These are phyloP conservation scores for Pterostichus niger DNA, from an alignment of 2,888 invertebrate species.

Conservation along the genomic window DNA sequence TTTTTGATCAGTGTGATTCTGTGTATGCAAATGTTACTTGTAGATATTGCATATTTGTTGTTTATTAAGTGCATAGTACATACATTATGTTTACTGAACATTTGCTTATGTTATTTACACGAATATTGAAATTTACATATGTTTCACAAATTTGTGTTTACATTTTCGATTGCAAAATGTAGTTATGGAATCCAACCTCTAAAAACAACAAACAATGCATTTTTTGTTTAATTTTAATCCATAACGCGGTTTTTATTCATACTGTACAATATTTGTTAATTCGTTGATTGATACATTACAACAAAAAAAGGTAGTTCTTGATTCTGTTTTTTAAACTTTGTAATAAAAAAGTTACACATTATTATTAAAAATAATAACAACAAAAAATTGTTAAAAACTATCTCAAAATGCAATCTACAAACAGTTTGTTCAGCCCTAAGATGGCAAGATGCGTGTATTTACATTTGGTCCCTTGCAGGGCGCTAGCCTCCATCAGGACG, in stretches of 20 bases:
- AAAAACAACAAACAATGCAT: conserved; percentile 1
- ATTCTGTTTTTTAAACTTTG: no score
- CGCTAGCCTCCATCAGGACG: background rate
- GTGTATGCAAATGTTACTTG: conserved; percentile 39
- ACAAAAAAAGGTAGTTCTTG: no score
- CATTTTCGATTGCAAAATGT: conserved; percentile 36
- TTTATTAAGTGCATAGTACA: conserved; percentile 33
- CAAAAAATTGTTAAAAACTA: no score
- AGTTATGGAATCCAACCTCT: conserved; percentile 8
- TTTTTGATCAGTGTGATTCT: background rate
- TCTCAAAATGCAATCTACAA: no score
- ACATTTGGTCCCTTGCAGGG: no score
- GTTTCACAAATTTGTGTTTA: conserved; percentile 41
- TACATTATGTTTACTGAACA: conserved; percentile 27
- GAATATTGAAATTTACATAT: conserved; percentile 51
- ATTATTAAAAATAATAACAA: no score
- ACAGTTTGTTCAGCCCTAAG: no score
- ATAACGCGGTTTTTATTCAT: background rate
- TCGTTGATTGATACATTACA: no score
- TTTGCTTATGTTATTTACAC: conserved; percentile 47
- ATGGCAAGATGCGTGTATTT: no score
- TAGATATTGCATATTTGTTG: conserved; percentile 51
- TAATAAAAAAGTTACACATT: no score
- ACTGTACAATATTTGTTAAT: no score
- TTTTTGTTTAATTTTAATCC: background rate